phyloP scores from a whole-genome alignment of 2,888 invertebrate species.

The Empis livida region DNA sequence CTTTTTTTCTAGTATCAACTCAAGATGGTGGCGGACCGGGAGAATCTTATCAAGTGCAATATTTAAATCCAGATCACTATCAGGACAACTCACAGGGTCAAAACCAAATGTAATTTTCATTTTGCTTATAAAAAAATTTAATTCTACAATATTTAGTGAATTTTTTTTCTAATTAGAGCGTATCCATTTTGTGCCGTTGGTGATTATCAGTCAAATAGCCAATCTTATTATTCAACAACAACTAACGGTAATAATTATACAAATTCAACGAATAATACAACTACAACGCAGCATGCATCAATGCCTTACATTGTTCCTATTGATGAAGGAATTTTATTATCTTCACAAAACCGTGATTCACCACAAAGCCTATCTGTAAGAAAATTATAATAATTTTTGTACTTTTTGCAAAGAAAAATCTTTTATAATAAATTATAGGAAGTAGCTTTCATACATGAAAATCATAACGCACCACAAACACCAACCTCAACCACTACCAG shows the following conservation, averaged over 20 bases:
- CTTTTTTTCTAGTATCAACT: constrained; percentile 28
- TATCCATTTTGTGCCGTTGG: constrained; percentile 68
- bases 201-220: constrained; percentile 38
- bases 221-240: constrained; percentile 53
- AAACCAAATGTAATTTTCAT: constrained; percentile 42
- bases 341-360: constrained; percentile 45
- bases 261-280: constrained; percentile 29
- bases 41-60: constrained; percentile 53
- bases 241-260: constrained; percentile 44
- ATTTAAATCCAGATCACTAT: constrained; percentile 57
- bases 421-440: constrained; percentile 21
- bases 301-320: constrained; percentile 56
- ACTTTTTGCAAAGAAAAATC: no score
- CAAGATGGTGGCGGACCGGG: constrained; percentile 27
- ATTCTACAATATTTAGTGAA: no score
- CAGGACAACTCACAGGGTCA: constrained; percentile 47
- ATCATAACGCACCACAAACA: constrained; percentile 30
- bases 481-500: constrained; percentile 41
- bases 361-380: constrained; percentile 59
- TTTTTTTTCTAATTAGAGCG: constrained; percentile 38
- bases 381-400: constrained; percentile 11
- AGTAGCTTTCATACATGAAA: constrained; percentile 34
- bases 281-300: constrained; percentile 37
- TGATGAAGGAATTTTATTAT: constrained; percentile 48
- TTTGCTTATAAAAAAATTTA: neutral